Evolutionary conservation across 2,113 vertebrate species (phyloP).

Genomic region (Strix aluco): DNA sequence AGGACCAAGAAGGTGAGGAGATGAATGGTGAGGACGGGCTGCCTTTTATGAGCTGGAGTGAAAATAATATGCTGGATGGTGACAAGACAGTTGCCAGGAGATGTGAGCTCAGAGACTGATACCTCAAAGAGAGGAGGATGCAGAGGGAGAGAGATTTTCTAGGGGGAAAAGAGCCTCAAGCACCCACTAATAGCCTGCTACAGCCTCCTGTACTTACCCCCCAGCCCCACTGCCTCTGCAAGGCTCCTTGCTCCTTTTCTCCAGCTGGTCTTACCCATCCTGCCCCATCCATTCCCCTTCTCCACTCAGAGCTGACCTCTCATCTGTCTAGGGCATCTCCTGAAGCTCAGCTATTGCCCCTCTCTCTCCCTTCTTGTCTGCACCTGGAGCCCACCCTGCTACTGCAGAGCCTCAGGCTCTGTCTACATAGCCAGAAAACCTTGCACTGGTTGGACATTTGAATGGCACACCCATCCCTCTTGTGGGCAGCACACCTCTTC

Average conservation of each 20-base stretch:
- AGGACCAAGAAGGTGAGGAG: neutral
- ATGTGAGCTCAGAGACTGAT: neutral
- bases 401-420: neutral
- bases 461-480: fast-evolving
- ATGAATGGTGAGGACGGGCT: neutral
- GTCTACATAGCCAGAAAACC: neutral
- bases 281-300: neutral
- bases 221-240: neutral
- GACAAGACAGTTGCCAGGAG: neutral
- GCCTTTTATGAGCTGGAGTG: neutral
- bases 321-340: neutral
- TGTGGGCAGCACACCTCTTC: neutral
- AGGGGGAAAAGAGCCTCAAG: neutral
- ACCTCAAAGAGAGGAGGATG: neutral
- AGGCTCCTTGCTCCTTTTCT: neutral
- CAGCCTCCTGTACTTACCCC: neutral
- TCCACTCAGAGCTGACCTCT: neutral
- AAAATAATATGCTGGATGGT: neutral
- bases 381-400: neutral
- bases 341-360: neutral
- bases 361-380: neutral
- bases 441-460: neutral
- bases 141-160: neutral
- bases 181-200: neutral
- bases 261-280: neutral